Conservation (phyloP, 2,888 invertebrate species). For the Drosophila trichaetosa region DNA sequence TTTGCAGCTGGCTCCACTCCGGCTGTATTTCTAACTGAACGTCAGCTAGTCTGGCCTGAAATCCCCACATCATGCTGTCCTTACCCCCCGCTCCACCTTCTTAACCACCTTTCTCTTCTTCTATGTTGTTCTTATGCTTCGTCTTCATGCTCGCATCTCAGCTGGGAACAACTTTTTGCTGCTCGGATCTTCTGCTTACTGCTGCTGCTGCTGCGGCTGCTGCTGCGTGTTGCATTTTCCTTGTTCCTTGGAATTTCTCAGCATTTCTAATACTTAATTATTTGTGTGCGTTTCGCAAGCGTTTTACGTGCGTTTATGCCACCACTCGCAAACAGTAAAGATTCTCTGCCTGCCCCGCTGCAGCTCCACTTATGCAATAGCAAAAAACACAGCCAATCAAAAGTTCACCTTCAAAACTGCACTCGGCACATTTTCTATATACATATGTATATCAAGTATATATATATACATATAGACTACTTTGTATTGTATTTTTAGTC, state of each 20-base stretch:
- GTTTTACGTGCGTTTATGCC: conserved; percentile 69
- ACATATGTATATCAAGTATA: conserved; percentile 16
- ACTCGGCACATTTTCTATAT: not conserved
- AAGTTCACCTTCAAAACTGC: conserved; percentile 59
- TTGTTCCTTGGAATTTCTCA: conserved; percentile 70
- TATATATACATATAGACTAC: conserved; percentile 25
- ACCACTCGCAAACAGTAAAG: conserved; percentile 28
- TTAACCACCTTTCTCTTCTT: conserved; percentile 4
- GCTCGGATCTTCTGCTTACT: conserved; percentile 12
- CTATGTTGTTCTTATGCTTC: conserved; percentile 1
- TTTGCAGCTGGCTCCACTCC: conserved; percentile 63
- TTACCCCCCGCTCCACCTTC: not conserved
- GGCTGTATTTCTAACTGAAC: conserved; percentile 73
- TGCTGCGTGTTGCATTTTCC: conserved; percentile 61
- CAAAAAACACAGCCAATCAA: conserved; percentile 17
- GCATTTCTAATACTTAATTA: conserved; percentile 81
- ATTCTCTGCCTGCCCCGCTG: conserved; percentile 12
- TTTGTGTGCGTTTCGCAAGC: conserved; percentile 72
- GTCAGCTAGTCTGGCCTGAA: conserved; percentile 71
- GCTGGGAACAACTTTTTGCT: conserved; percentile 71
- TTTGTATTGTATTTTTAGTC: conserved; percentile 55
- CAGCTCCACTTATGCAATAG: conserved; percentile 59
- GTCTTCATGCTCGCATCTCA: conserved; percentile 21
- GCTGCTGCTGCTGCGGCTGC: not conserved
- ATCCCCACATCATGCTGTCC: not conserved